Percentiles rank a stretch among this genome's conserved stretches.
Conservation (phyloP, 2,797 vertebrate species). For the Chiropotes sagulatus region DNA sequence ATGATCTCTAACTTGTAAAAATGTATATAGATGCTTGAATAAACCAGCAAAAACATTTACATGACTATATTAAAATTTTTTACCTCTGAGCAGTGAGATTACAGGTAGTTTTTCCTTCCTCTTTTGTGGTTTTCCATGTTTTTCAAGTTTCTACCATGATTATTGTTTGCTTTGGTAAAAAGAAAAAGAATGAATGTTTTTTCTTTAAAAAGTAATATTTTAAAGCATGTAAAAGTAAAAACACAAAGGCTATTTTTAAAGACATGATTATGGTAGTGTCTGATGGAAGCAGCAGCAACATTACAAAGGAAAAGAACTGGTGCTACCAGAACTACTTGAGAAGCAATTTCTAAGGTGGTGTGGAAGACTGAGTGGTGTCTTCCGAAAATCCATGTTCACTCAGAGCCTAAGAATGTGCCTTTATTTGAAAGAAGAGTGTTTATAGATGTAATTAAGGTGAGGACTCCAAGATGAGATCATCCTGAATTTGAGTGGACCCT, state of each 20-base stretch:
- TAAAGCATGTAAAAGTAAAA: neutral
- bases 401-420: neutral
- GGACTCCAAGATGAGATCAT: neutral
- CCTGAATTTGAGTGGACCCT: neutral
- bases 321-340: neutral
- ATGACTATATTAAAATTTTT: neutral
- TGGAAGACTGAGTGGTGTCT: neutral
- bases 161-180: neutral
- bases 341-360: neutral
- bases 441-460: neutral
- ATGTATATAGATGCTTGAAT: neutral
- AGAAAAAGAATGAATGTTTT: neutral
- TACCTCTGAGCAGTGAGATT: neutral
- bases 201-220: neutral
- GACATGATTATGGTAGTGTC: neutral
- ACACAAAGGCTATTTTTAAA: neutral
- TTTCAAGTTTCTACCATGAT: neutral
- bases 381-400: neutral
- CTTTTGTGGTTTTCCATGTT: neutral
- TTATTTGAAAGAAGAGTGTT: neutral
- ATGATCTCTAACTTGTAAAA: neutral
- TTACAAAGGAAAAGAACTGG: neutral
- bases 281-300: neutral
- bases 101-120: neutral
- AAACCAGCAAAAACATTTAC: neutral